These are phyloP conservation scores for Masnerella sp. DNA, from an alignment of 2,888 invertebrate species.

Conservation along the genomic window DNA sequence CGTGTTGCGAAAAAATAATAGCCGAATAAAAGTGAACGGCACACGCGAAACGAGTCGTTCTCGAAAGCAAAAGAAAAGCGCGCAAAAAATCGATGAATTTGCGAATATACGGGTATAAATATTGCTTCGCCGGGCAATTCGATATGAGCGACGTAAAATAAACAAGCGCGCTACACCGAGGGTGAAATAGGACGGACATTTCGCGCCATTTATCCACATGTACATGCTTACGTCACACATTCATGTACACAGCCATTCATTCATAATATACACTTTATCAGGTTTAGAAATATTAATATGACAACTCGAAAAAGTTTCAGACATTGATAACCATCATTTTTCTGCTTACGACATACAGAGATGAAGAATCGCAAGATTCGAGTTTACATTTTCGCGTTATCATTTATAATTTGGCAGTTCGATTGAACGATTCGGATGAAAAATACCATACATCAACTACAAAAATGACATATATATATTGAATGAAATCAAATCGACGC, in stretches of 20 bases:
- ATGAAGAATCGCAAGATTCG: too few relatives aligned
- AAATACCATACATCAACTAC: too few relatives aligned
- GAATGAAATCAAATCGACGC: too few relatives aligned
- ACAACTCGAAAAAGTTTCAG: conserved; percentile 20
- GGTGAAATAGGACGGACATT: conserved; percentile 9
- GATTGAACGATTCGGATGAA: too few relatives aligned
- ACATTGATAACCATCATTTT: too few relatives aligned
- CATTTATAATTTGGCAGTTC: too few relatives aligned
- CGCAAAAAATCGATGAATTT: conserved; percentile 4
- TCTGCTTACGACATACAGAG: too few relatives aligned
- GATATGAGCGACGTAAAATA: conserved; percentile 22
- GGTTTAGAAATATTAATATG: conserved; percentile 24
- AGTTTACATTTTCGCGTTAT: conserved; percentile 2
- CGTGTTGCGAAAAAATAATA: too few relatives aligned
- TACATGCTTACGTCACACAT: conserved; percentile 2
- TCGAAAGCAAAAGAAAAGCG: conserved; percentile 1
- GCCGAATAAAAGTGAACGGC: conserved; percentile 17
- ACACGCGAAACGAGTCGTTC: conserved; percentile 6
- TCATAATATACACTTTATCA: conserved; percentile 1
- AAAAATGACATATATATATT: too few relatives aligned
- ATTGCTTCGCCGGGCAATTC: conserved; percentile 14
- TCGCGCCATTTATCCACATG: conserved; percentile 27
- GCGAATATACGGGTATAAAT: conserved; percentile 12
- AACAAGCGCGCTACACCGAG: conserved; percentile 9
- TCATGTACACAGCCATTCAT: conserved; percentile 1